A percentile compares a stretch with the other conserved stretches of the same genome.
phyloP scores from a whole-genome alignment of 2,113 vertebrate species.

The Rallus limicola region DNA sequence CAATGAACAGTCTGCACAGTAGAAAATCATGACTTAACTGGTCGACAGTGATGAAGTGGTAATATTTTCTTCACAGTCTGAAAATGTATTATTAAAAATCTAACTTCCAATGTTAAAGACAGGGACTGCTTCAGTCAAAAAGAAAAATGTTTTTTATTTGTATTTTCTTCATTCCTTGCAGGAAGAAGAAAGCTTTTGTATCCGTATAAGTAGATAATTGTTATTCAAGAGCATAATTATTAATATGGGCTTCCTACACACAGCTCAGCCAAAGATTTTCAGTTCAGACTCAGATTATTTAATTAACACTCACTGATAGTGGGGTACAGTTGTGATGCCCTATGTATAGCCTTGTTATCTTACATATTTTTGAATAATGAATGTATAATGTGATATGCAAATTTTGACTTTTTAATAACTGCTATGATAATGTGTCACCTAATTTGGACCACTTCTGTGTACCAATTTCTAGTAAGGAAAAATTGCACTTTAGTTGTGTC shows the following conservation, averaged over 20 bases:
- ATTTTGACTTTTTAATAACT: constrained; percentile 30
- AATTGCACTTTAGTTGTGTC: background rate
- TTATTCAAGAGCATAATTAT: constrained; percentile 9
- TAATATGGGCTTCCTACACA: background rate
- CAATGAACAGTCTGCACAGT: constrained; percentile 52
- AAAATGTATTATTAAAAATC: constrained; percentile 59
- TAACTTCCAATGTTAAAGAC: constrained; percentile 10
- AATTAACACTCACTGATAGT: constrained; percentile 6
- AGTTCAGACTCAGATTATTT: constrained; percentile 6
- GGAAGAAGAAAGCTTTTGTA: constrained; percentile 37
- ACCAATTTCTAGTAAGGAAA: background rate
- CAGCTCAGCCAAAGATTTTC: background rate
- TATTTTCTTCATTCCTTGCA: constrained; percentile 16
- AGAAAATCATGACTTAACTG: constrained; percentile 57
- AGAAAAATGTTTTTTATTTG: constrained; percentile 48
- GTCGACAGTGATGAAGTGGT: constrained; percentile 62
- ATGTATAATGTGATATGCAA: background rate
- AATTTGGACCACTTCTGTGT: background rate
- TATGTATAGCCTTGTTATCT: background rate
- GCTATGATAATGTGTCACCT: background rate
- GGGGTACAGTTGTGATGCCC: background rate
- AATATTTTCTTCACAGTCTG: constrained; percentile 53
- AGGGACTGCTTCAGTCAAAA: constrained; percentile 31
- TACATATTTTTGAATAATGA: constrained; percentile 34
- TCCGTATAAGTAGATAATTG: constrained; percentile 4